Evolutionary conservation across 2,797 vertebrate species (phyloP).

Genomic region (Odontamblyopus rebecca): DNA sequence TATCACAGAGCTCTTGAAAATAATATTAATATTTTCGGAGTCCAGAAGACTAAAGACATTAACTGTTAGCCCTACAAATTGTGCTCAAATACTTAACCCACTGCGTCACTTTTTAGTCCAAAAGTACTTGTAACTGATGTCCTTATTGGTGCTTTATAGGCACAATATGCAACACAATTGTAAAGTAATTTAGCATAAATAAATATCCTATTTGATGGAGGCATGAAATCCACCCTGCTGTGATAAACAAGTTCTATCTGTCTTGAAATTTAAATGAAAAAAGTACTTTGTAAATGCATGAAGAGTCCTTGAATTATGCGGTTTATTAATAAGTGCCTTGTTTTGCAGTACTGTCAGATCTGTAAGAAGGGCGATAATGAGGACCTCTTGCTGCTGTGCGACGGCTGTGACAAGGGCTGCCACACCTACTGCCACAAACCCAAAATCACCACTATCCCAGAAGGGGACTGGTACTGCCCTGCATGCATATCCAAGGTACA

Average conservation of each 20-base stretch:
- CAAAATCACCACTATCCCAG: constrained; percentile 95
- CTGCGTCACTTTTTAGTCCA: neutral
- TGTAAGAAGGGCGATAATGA: constrained; percentile 98
- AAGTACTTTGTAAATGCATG: neutral
- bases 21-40: too few relatives aligned
- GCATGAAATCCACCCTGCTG: neutral
- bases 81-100: too few relatives aligned
- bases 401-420: constrained; percentile 98
- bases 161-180: neutral
- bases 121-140: too few relatives aligned
- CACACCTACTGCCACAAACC: constrained; percentile 99
- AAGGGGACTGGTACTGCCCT: constrained; percentile 99
- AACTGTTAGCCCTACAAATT: too few relatives aligned
- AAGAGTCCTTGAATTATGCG: neutral
- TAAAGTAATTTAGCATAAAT: neutral
- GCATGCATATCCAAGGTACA: constrained; percentile 97
- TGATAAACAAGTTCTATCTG: neutral
- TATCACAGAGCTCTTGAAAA: neutral
- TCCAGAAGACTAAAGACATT: too few relatives aligned
- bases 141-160: neutral
- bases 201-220: neutral
- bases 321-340: constrained; percentile 35
- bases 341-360: constrained; percentile 93
- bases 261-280: neutral
- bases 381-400: constrained; percentile 95